phyloP scores from a whole-genome alignment of 2,888 invertebrate species.

The Drosophila fulvimacula region DNA sequence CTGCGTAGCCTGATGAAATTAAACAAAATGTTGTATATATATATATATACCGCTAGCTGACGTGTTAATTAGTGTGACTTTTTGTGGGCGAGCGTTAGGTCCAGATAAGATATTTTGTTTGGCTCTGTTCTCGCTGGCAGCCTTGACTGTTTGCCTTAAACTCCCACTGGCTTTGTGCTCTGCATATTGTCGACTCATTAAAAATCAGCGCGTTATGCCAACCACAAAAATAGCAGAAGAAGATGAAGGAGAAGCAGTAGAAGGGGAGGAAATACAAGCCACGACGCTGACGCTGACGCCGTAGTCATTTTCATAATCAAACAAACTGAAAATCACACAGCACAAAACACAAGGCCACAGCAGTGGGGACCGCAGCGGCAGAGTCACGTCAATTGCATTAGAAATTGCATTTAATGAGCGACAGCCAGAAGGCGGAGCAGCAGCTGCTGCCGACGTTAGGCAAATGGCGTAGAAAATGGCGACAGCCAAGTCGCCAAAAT shows the following conservation, averaged over 20 bases:
- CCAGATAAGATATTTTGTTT: slow-evolving; percentile 34
- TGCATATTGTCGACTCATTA: slow-evolving; percentile 67
- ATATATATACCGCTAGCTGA: slow-evolving; percentile 30
- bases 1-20: slow-evolving; percentile 27
- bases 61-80: slow-evolving; percentile 66
- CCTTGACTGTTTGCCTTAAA: slow-evolving; percentile 29
- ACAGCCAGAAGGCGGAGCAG: slow-evolving; percentile 20
- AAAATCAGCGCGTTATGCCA: slow-evolving; percentile 45
- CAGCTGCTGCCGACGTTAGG: slow-evolving; percentile 40
- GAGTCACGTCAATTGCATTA: slow-evolving; percentile 76
- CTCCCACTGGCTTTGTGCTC: slow-evolving; percentile 30
- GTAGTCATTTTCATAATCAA: slow-evolving; percentile 70
- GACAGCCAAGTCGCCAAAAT: slow-evolving; percentile 60
- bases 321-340: slow-evolving; percentile 63
- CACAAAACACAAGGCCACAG: slow-evolving; percentile 33
- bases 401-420: slow-evolving; percentile 73
- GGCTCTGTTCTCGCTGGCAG: background rate
- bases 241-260: background rate
- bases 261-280: slow-evolving; percentile 8
- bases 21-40: slow-evolving; percentile 8
- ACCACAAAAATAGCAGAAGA: slow-evolving; percentile 31
- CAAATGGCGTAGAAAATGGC: slow-evolving; percentile 72
- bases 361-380: slow-evolving; percentile 27
- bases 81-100: slow-evolving; percentile 21
- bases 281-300: slow-evolving; percentile 1